Evolutionary conservation across 2,797 vertebrate species (phyloP), one percentile per base, ranked within the genome.

Genomic region (Pantherophis vulpinus): DNA sequence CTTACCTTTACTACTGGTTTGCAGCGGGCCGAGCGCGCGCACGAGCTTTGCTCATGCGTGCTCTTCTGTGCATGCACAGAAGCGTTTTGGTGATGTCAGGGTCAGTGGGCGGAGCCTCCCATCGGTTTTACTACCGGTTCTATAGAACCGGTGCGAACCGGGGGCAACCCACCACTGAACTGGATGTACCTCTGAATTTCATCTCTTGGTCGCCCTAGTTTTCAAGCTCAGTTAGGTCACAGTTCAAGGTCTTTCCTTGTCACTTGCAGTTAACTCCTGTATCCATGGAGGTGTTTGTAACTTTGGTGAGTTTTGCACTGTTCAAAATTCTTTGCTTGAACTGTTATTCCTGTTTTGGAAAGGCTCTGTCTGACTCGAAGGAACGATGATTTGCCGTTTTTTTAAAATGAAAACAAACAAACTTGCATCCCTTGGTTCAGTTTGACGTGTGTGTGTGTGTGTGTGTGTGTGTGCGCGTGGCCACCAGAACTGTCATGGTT

Each of bases 381-480:
- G 96, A 97, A 96, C 96, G 95, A 97, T 97, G 96, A 96, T 79
- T 97, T 98, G 97, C 94, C 96, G 91, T 93, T 97, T 93, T 98
- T 98, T 97, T 97, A 97, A 98, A 98, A 98, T 98, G 98, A 98
- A 98, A 97, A 96, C 94, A 97, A 96, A 97, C 97, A 27, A 92
- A 42, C 97, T 97, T 97, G 97, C 96, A 96, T 97, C 91, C 96
- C 83, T 87, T 94, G 93, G 91, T 86, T 89, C 94, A 11, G 88
- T 93, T 93, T 94, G 79, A 56, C 74, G 93, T 56, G 0, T 56
- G 55, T 58, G 58, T 5, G 16, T 58, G 18, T 56, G 55, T 56
- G 54, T 55, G 54, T 42, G 3, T 13, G 12, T 14, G 55, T 14
- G 12, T 94, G 11, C 27, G n/a, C n/a, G n/a, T n/a, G 14, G 10